These are phyloP conservation scores for Cyclura pinguis DNA, from an alignment of 2,797 vertebrate species.

Conservation along the genomic window DNA sequence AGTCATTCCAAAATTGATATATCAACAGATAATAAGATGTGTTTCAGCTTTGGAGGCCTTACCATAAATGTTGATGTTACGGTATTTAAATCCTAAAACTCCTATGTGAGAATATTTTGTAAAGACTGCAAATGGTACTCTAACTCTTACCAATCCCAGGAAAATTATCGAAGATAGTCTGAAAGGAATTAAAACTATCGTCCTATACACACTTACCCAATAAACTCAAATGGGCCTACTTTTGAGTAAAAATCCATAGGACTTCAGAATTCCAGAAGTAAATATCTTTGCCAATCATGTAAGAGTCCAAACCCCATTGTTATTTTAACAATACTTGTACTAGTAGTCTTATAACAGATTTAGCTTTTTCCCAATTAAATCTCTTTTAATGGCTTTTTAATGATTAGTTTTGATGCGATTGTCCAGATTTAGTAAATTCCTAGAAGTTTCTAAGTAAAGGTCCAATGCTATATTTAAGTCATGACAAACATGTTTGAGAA, in stretches of 20 bases:
- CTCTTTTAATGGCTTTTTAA: not conserved
- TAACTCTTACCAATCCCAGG: no score
- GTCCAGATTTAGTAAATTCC: not conserved
- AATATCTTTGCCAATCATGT: not conserved
- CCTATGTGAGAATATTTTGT: not conserved
- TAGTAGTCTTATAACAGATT: not conserved
- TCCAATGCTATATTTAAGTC: not conserved
- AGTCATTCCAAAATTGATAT: not conserved
- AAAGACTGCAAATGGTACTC: not conserved
- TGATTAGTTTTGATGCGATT: not conserved
- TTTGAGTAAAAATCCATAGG: not conserved
- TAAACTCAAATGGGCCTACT: not conserved
- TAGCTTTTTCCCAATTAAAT: not conserved
- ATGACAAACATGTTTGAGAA: conserved; percentile 8
- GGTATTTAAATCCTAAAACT: not conserved
- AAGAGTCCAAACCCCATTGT: not conserved
- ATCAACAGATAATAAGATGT: not conserved
- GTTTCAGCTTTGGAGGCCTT: not conserved
- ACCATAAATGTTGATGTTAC: not conserved
- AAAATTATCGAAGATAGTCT: not conserved
- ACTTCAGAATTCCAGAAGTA: not conserved
- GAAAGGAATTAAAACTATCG: no score
- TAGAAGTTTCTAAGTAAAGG: not conserved
- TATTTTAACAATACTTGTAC: not conserved
- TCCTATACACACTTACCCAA: not conserved